Evolutionary conservation across 2,113 vertebrate genomes (phyloP), one percentile per base, ranked within the genome.

Genomic region (Chloroceryle aenea): DNA sequence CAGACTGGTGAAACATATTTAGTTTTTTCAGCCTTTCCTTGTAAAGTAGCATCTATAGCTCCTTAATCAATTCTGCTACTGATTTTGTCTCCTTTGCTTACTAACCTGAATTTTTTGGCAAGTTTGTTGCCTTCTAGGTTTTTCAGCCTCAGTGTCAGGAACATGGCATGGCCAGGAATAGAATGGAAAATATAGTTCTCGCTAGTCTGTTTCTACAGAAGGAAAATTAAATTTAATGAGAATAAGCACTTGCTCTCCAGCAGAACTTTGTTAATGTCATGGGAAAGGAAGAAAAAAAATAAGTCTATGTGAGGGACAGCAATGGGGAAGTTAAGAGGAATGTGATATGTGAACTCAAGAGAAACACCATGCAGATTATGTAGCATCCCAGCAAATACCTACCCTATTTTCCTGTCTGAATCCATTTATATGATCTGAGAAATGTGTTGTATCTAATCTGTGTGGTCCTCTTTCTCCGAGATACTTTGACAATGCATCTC

Each of bases 11-110:
- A 42, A 45, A 62, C 66, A 50, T 38, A 68, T 61, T 71, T 9
- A 8, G 18, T 1, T 12, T 94, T 81, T 90, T 75, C 52, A 86
- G 79, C 88, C 64, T 95, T 79, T 73, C 36, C n/a, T 63, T 66
- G 27, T 81, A 53, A 94, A 83, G 34, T 20, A 81, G 66, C 63
- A 85, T 67, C 30, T 86, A 66, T 59, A 89, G 11, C 12, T 94
- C 71, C 61, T 59, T 90, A 68, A 89, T 93, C 64, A 42, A 43
- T 90, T 62, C 56, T 92, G 83, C 72, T 80, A 36, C 90, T 90
- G 43, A 78, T 96, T 95, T 93, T 90, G 40, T 89, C 83, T 79
- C 48, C 61, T 77, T 86, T 96, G 71, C 86, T 67, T 90, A 89
- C 71, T n/a, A 90, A 34, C 66, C 36, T 76, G 91, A 83, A 18